phyloP scores from a whole-genome alignment of 2,888 invertebrate species.

The Camptogramma bilineatum region DNA sequence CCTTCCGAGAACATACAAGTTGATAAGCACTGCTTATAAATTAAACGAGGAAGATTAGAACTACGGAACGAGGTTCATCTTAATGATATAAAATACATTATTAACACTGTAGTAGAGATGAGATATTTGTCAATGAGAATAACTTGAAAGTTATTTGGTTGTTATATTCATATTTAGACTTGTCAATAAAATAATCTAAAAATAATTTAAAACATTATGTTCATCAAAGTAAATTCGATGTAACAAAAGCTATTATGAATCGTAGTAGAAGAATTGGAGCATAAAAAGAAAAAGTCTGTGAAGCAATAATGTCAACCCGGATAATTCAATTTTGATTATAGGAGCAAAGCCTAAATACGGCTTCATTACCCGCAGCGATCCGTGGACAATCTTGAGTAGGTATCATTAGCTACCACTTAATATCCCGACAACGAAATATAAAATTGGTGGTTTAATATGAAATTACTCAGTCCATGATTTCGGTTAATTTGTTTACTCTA shows the following conservation, averaged over 20 bases:
- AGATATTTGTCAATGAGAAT: background rate
- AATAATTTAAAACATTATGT: background rate
- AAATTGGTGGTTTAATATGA: conserved; percentile 77
- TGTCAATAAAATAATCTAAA: background rate
- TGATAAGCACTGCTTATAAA: conserved; percentile 27
- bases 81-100: conserved; percentile 14
- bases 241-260: conserved; percentile 67
- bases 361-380: conserved; percentile 80
- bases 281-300: conserved; percentile 79
- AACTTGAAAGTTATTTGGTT: background rate
- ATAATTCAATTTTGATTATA: conserved; percentile 86
- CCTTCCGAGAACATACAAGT: conserved; percentile 22
- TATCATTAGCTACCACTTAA: conserved; percentile 81
- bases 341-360: conserved; percentile 81
- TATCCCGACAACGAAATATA: conserved; percentile 71
- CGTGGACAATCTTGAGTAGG: conserved; percentile 81
- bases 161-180: background rate
- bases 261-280: conserved; percentile 77
- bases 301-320: conserved; percentile 79
- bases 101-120: conserved; percentile 9
- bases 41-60: conserved; percentile 22
- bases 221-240: conserved; percentile 10
- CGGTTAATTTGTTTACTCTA: conserved; percentile 58
- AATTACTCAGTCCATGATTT: conserved; percentile 77
- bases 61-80: conserved; percentile 9